phyloP scores from a whole-genome alignment of 2,888 invertebrate species.

The Lamellibrachia satsuma region DNA sequence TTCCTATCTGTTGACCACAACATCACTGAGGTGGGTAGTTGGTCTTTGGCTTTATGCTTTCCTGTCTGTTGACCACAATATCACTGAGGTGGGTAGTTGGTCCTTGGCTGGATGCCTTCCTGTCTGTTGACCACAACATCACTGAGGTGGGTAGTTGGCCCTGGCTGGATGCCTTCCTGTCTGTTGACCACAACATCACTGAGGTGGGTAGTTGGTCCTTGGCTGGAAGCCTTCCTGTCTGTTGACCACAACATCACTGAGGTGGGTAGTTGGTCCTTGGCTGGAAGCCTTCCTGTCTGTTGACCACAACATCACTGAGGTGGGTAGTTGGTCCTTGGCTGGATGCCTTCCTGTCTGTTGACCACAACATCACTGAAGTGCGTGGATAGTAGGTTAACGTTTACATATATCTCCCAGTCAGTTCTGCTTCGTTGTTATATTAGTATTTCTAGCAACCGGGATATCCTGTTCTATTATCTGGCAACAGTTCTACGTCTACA shows the following conservation, averaged over 20 bases:
- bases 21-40: constrained; percentile 67
- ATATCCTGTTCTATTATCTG: neutral
- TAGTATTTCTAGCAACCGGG: too few relatives aligned
- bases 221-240: constrained; percentile 83
- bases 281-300: neutral
- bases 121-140: constrained; percentile 79
- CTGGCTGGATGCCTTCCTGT: constrained; percentile 83
- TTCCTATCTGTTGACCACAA: constrained; percentile 82
- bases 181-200: constrained; percentile 79
- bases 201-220: constrained; percentile 67
- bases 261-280: neutral
- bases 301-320: neutral
- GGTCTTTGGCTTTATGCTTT: constrained; percentile 83
- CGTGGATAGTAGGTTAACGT: constrained; percentile 27
- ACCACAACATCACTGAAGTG: constrained; percentile 84
- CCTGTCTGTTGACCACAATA: constrained; percentile 78
- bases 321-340: constrained; percentile 75
- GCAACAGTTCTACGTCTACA: too few relatives aligned
- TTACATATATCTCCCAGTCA: too few relatives aligned
- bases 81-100: constrained; percentile 65
- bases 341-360: constrained; percentile 80
- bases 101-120: constrained; percentile 84
- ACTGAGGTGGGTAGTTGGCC: constrained; percentile 69
- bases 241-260: constrained; percentile 71
- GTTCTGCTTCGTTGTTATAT: too few relatives aligned